phyloP scores from a whole-genome alignment of 1,140 invertebrate species.

The Drosophila lowei region DNA sequence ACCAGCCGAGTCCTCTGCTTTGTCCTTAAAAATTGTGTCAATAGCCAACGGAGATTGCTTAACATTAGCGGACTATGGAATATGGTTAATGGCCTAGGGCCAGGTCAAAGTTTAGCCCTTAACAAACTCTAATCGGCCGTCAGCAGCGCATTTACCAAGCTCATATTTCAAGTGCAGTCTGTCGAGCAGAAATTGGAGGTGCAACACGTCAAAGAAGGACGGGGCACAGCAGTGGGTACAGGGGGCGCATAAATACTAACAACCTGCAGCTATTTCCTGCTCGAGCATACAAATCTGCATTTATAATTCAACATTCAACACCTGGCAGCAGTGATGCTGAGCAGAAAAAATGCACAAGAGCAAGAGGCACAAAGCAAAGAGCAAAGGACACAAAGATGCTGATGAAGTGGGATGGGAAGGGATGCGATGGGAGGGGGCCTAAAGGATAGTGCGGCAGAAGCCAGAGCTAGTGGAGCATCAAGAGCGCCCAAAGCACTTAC shows the following conservation, averaged over 20 bases:
- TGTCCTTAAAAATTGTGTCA: conserved; percentile 24
- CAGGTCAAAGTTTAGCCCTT: neutral
- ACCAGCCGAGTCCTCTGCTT: conserved; percentile 6
- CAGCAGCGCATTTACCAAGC: conserved; percentile 1
- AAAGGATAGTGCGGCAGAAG: conserved; percentile 1
- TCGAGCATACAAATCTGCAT: conserved; percentile 54
- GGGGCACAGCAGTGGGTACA: neutral
- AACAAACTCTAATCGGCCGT: no score
- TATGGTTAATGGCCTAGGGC: neutral
- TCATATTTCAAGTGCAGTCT: neutral
- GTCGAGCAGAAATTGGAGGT: neutral
- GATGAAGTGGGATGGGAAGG: neutral
- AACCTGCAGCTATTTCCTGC: conserved; percentile 50
- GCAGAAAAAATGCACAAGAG: conserved; percentile 6
- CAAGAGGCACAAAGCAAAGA: conserved; percentile 1
- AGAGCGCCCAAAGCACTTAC: conserved; percentile 20
- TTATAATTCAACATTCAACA: conserved; percentile 44
- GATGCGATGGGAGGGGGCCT: conserved; percentile 4
- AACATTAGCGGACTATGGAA: neutral
- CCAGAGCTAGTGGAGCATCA: neutral
- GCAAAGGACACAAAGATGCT: conserved; percentile 6
- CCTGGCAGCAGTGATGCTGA: conserved; percentile 27
- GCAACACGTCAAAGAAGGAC: neutral
- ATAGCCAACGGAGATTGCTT: conserved; percentile 5
- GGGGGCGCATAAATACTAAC: conserved; percentile 34